Conservation (phyloP, 2,888 invertebrate genomes). For the Chironomus tentans region DNA sequence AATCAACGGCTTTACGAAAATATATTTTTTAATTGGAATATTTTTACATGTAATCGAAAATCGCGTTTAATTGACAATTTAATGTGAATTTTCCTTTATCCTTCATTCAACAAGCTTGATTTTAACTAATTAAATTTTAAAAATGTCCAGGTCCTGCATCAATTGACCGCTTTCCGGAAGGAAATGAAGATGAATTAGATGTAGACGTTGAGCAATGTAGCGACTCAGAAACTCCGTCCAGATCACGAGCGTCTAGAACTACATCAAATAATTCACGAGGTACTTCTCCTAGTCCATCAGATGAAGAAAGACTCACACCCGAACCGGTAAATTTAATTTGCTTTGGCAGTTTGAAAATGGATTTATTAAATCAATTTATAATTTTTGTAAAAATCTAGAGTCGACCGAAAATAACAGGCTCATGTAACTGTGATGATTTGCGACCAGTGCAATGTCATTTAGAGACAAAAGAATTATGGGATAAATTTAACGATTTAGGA, state of each 20-base stretch:
- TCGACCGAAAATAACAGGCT: conserved; percentile 49
- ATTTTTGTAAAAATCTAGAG: conserved; percentile 31
- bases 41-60: not conserved
- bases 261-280: conserved; percentile 31
- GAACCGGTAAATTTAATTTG: conserved; percentile 37
- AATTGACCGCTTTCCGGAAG: conserved; percentile 41
- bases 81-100: not conserved
- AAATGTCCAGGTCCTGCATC: conserved; percentile 38
- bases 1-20: not conserved
- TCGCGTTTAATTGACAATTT: not conserved
- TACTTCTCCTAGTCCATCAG: conserved; percentile 39
- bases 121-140: not conserved
- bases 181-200: conserved; percentile 58
- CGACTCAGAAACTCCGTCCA: conserved; percentile 48
- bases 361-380: not conserved
- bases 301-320: conserved; percentile 42
- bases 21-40: not conserved
- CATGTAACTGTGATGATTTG: conserved; percentile 77
- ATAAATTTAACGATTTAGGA: conserved; percentile 88
- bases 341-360: not conserved
- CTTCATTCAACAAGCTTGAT: not conserved
- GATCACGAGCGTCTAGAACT: conserved; percentile 34
- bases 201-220: conserved; percentile 64
- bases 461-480: conserved; percentile 96
- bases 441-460: conserved; percentile 79